Conservation (phyloP, 35 echinoderm and acorn worm genomes). For the Patiria miniata region DNA sequence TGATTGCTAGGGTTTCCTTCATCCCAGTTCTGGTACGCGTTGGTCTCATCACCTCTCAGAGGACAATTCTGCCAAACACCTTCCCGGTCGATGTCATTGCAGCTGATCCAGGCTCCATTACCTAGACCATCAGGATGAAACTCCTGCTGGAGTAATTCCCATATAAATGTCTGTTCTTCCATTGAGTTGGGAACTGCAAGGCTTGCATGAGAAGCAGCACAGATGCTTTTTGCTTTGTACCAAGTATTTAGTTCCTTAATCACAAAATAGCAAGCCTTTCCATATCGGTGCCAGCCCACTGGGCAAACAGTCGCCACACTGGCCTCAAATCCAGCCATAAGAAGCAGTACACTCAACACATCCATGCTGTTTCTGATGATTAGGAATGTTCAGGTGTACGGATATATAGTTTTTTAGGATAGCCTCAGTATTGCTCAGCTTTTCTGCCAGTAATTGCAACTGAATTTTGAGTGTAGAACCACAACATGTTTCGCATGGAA, state of each 20-base stretch:
- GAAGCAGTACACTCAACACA: no score
- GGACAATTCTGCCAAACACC: background rate
- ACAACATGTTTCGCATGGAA: no score
- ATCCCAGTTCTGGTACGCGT: background rate
- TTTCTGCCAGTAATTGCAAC: no score
- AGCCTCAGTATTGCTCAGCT: no score
- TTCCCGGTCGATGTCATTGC: background rate
- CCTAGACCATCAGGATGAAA: background rate
- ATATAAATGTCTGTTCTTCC: background rate
- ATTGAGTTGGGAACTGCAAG: background rate
- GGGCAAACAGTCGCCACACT: no score
- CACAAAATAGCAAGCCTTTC: background rate
- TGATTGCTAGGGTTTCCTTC: background rate
- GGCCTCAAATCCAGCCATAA: no score
- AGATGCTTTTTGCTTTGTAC: background rate
- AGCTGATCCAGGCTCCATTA: background rate
- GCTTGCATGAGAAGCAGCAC: background rate
- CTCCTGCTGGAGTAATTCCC: background rate
- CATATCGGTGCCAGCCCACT: constrained; percentile 20
- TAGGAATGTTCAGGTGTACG: no score
- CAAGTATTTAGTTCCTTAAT: background rate
- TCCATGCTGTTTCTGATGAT: no score
- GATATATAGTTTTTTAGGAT: no score
- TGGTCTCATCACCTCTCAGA: background rate
- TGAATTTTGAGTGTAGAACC: no score